Percentiles rank a stretch among this genome's conserved stretches.
Evolutionary conservation across 2,888 invertebrate genomes (phyloP).

Genomic region (Lysandra bellargus): DNA sequence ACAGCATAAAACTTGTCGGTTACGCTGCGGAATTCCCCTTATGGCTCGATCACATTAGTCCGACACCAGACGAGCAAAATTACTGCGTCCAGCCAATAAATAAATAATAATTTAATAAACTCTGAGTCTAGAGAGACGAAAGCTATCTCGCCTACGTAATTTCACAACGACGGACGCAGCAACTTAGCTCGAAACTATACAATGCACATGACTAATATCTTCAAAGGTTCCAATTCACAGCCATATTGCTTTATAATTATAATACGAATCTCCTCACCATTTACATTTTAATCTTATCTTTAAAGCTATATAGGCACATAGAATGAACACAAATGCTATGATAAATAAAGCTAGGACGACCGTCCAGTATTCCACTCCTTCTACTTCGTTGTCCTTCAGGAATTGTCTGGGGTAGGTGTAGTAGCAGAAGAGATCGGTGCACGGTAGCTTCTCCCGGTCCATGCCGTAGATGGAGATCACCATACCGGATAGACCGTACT

Average conservation of each 20-base stretch:
- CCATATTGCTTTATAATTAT: slow-evolving; percentile 20
- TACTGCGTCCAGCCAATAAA: background rate
- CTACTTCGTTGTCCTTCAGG: slow-evolving; percentile 87
- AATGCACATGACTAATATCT: slow-evolving; percentile 4
- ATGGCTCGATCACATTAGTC: background rate
- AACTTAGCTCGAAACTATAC: background rate
- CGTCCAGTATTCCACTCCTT: slow-evolving; percentile 82
- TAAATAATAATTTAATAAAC: background rate
- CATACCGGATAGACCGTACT: slow-evolving; percentile 92
- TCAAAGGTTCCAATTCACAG: slow-evolving; percentile 31
- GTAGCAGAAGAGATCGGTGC: slow-evolving; percentile 88
- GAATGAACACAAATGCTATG: slow-evolving; percentile 82
- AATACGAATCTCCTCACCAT: slow-evolving; percentile 54
- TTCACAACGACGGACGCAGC: background rate
- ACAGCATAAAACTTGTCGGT: background rate
- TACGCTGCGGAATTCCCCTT: background rate
- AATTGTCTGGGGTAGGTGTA: slow-evolving; percentile 85
- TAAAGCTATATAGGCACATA: slow-evolving; percentile 84
- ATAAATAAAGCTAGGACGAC: slow-evolving; percentile 83
- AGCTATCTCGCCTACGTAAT: background rate
- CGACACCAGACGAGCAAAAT: background rate
- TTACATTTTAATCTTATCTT: slow-evolving; percentile 82
- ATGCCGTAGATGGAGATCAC: slow-evolving; percentile 91
- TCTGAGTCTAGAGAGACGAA: background rate
- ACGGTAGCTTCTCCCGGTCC: slow-evolving; percentile 86